A percentile compares a stretch with the other conserved stretches of the same genome.
phyloP scores from a whole-genome alignment of 2,797 vertebrate species.

The Tragopan temminckii region DNA sequence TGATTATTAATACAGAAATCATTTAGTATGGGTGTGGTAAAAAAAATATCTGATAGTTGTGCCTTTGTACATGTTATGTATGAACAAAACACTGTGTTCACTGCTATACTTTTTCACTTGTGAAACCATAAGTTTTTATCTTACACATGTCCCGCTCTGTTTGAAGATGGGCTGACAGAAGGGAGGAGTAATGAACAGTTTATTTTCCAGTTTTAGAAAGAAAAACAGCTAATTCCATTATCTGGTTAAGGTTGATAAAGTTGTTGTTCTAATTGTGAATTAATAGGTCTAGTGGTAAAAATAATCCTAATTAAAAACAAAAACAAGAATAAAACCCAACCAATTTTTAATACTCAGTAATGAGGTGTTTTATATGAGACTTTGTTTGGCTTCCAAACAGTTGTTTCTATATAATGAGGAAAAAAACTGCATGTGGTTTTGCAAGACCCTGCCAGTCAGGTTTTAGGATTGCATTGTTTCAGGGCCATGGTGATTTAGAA shows the following conservation, averaged over 20 bases:
- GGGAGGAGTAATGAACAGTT: background rate
- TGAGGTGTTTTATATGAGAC: slow-evolving; percentile 50
- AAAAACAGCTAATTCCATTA: slow-evolving; percentile 23
- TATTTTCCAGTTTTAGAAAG: slow-evolving; percentile 31
- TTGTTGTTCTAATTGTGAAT: slow-evolving; percentile 21
- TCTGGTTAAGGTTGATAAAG: slow-evolving; percentile 36
- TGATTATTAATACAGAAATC: background rate
- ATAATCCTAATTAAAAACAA: slow-evolving; percentile 56
- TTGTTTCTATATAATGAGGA: slow-evolving; percentile 56
- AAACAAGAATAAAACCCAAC: background rate
- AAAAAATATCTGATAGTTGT: background rate
- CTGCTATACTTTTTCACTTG: fast-evolving
- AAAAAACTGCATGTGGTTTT: slow-evolving; percentile 59
- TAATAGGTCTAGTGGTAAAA: slow-evolving; percentile 51
- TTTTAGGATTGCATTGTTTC: slow-evolving; percentile 62
- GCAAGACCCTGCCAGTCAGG: slow-evolving; percentile 67
- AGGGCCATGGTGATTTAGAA: slow-evolving; percentile 46
- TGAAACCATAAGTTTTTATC: background rate
- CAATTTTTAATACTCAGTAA: slow-evolving; percentile 42
- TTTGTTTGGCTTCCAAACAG: slow-evolving; percentile 54
- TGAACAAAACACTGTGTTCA: background rate
- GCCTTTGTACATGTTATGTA: background rate
- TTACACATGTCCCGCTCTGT: background rate
- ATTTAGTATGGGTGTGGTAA: background rate
- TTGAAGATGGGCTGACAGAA: background rate